A percentile compares a stretch with the other conserved stretches of the same genome.
Evolutionary conservation across 53 echinoderm and acorn worm genomes (phyloP).

Genomic region (Luidia sarsii): DNA sequence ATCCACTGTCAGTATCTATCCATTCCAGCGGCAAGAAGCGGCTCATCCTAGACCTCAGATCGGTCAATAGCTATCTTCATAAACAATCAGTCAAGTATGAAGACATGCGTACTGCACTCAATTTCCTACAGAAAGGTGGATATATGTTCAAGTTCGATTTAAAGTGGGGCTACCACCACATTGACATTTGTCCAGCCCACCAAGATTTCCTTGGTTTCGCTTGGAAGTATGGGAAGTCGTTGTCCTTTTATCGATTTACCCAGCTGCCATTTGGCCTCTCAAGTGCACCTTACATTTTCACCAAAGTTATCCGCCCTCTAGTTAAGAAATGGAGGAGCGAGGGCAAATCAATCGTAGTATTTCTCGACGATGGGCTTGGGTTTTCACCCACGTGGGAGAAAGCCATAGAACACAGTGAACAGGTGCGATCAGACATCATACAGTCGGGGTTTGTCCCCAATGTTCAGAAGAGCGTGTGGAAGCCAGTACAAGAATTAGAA

Average conservation of each 20-base stretch:
- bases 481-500: background rate
- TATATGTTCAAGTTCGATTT: constrained; percentile 55
- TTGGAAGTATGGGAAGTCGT: background rate
- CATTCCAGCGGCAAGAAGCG: constrained; percentile 42
- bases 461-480: constrained; percentile 8
- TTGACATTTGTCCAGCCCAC: constrained; percentile 35
- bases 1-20: constrained; percentile 40
- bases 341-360: constrained; percentile 30
- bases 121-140: constrained; percentile 24
- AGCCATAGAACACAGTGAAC: background rate
- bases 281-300: constrained; percentile 16
- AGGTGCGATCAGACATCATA: too few relatives aligned
- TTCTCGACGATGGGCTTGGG: constrained; percentile 31
- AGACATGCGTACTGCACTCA: constrained; percentile 4
- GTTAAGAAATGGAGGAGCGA: constrained; percentile 29
- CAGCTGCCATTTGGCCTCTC: too few relatives aligned
- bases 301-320: constrained; percentile 1
- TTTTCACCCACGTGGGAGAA: background rate
- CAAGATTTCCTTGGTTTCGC: background rate
- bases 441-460: constrained; percentile 32
- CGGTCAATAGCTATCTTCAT: constrained; percentile 24
- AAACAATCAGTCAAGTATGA: too few relatives aligned
- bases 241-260: too few relatives aligned
- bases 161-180: constrained; percentile 53
- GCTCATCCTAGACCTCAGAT: constrained; percentile 48